Evolutionary conservation across 2,888 invertebrate species (phyloP), one percentile per base, ranked within the genome.

Genomic region (Cataglyphis livida): DNA sequence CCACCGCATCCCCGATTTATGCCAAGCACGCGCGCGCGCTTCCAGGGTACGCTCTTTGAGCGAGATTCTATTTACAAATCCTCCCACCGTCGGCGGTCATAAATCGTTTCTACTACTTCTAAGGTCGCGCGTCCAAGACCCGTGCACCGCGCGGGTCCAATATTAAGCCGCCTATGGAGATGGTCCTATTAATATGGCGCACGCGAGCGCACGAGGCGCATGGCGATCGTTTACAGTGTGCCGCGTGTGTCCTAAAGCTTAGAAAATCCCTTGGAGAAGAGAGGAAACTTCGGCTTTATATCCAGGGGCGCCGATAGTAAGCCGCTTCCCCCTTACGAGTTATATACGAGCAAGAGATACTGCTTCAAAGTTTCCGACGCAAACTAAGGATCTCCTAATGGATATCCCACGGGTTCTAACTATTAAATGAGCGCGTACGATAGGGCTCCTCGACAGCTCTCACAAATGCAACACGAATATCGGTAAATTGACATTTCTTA

Each of bases 51-150:
- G 61, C 82, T 83, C 79, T 68, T 76, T 82, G 74, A 84, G 74
- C 82, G 68, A 85, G 71, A 90, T 91, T 91, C 88, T 91, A 90
- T 91, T 91, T 92, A 89, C 88, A 87, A 91, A 91, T 88, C 88
- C 87, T 82, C 82, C 51, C 83, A 83, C 81, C 86, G 73, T 84
- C 73, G 57, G 70, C 32, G 83, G 88, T 86, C 87, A 90, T 91
- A 91, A 90, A 91, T 91, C 90, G 86, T 88, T 90, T 89, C 89
- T 84, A 87, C 81, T 87, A 87, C 81, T 87, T 85, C 84, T 89
- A 91, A 91, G 87, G 87, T 87, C 78, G 51, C 51, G 51, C 83
- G 87, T 83, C 84, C 87, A 78, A 57, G 35, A 65, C 51, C 51
- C 66, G 76, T 68, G 76, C 84, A 65, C 62, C 85, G 79, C 85